Base-by-base conservation (phyloP, 1,140 invertebrate genomes). In the Listronotus bonariensis region DNA sequence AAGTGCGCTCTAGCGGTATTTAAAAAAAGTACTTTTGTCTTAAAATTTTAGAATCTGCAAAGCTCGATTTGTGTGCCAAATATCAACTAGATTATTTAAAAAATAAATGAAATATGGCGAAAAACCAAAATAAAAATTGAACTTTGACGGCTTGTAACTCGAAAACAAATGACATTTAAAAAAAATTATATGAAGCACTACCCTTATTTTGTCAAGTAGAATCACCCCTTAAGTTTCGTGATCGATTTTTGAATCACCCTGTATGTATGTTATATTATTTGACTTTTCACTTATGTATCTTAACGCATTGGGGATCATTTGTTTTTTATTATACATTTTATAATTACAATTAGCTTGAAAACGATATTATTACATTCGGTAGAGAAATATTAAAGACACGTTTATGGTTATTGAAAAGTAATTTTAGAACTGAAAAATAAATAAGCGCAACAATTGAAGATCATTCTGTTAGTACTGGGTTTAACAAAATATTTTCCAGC, bases 391-490 rank as follows among this genome's bases (percentile, higher is more conserved):
- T 43, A 43, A 43, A 43, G 4, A 5, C 5, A 43, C 12, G 15
- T 43, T 43, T 43, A 43, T 43, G 41, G 41, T 43, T 14, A 43
- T 43, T 43, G 41, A 43, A 43, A 43, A 12, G 6, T 6, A 43
- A 7, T 17, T 12, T 43, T 43, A 43, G 41, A 43, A 43, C 41
- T 43, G 41, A 43, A 43, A 43, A 43, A 7, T 14, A 43, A 14
- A 43, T n/a, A 5, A 43, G 12, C 15, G 41, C 32, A 36, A 68
- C n/a, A n/a, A n/a, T 36, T 69, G 54, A 65, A 63, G 49, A 65
- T 65, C 59, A 67, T 67, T 49, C 67, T 66, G 69, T 73, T 69
- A 73, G 69, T 68, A 67, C 61, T 67, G 42, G 58, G 46, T 36
- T 51, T n/a, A 43, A 43, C 32, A 6, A 9, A 6, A 34, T 34